Percentiles rank a stretch among this genome's conserved stretches.
These are phyloP conservation scores for Osedax frankpressi DNA, from an alignment of 2,888 invertebrate species.

Conservation along the genomic window DNA sequence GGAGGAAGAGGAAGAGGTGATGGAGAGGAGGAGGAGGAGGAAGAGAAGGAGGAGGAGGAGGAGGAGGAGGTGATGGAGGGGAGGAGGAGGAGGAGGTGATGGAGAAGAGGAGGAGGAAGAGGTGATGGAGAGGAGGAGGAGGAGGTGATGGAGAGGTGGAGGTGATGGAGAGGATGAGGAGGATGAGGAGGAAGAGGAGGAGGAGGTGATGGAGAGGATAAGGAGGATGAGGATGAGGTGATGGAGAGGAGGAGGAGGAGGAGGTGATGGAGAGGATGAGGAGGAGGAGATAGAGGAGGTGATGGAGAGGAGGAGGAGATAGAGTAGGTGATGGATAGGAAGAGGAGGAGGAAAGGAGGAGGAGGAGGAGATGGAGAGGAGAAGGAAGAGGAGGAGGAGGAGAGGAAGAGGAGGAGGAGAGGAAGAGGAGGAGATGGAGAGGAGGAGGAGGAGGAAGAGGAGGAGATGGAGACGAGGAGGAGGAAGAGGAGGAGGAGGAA, in stretches of 20 bases:
- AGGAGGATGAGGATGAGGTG: not conserved
- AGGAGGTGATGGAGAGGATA: not conserved
- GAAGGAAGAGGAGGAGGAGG: not conserved
- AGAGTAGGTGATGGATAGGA: not conserved
- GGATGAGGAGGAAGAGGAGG: not conserved
- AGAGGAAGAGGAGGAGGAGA: not conserved
- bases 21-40: not conserved
- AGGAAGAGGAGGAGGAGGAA: not conserved
- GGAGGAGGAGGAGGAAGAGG: not conserved
- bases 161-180: not conserved
- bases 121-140: too few relatives aligned
- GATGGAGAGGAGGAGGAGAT: not conserved
- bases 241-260: too few relatives aligned
- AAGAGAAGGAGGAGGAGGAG: not conserved
- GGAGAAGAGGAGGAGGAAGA: not conserved
- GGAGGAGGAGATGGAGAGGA: not conserved
- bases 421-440: not conserved
- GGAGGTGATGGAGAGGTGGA: too few relatives aligned
- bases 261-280: too few relatives aligned
- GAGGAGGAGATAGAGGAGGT: not conserved
- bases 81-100: not conserved
- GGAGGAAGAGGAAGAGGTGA: not conserved
- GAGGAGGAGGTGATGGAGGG: not conserved
- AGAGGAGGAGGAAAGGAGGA: not conserved
- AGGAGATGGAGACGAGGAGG: not conserved